Evolutionary conservation across 2,113 vertebrate species (phyloP).

Genomic region (Hypanus sabinus): DNA sequence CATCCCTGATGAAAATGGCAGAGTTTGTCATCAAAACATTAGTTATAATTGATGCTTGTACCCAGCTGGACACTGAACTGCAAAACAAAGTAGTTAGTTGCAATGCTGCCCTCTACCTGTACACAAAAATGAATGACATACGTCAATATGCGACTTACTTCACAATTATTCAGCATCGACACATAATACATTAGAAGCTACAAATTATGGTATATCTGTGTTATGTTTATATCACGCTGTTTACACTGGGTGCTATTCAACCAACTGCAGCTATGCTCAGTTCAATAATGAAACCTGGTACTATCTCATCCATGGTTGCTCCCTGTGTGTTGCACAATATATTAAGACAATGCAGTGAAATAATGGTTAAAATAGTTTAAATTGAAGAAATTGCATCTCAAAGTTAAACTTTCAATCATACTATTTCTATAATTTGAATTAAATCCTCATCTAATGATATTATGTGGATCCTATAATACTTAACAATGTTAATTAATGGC

Average conservation of each 20-base stretch:
- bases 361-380: neutral
- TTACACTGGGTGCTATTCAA: neutral
- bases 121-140: neutral
- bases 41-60: too few relatives aligned
- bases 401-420: neutral
- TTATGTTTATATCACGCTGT: neutral
- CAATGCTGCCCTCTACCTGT: neutral
- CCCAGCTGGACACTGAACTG: neutral
- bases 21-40: too few relatives aligned
- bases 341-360: conserved; percentile 7
- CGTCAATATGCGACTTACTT: neutral
- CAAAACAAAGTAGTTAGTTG: neutral
- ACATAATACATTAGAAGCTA: neutral
- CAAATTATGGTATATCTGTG: neutral
- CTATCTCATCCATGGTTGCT: neutral
- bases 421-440: neutral
- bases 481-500: neutral
- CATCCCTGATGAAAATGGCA: too few relatives aligned
- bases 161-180: neutral
- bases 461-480: neutral
- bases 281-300: neutral
- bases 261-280: neutral
- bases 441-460: neutral
- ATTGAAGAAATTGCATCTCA: neutral
- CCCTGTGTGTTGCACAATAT: neutral